Evolutionary conservation across 35 echinoderm and acorn worm species (phyloP).

Genomic region (Heliocidaris tuberculata): DNA sequence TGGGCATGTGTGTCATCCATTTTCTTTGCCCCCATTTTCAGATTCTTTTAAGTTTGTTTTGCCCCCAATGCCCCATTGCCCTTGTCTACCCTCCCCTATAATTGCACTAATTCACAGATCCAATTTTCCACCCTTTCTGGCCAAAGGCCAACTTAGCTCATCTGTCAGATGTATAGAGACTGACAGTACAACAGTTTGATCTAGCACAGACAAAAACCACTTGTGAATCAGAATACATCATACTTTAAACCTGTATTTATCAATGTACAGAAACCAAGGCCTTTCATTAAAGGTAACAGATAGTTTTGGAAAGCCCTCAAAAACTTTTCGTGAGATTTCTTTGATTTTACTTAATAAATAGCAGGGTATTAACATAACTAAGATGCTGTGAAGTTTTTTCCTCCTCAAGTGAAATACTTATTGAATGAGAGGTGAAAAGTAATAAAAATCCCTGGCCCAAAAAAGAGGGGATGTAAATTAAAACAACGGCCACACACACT

Average conservation of each 20-base stretch:
- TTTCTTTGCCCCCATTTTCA: background rate
- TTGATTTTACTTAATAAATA: too few species aligned
- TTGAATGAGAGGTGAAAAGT: too few species aligned
- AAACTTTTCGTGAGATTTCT: too few species aligned
- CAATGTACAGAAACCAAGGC: background rate
- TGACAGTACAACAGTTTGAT: background rate
- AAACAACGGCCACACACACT: too few species aligned
- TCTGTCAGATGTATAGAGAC: conserved; percentile 2
- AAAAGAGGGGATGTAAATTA: too few species aligned
- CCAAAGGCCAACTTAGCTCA: conserved; percentile 8
- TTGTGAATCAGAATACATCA: background rate
- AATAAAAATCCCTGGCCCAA: too few species aligned
- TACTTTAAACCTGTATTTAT: background rate
- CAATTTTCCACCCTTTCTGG: conserved; percentile 36
- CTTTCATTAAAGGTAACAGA: too few species aligned
- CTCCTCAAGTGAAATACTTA: too few species aligned
- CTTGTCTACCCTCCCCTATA: conserved; percentile 36
- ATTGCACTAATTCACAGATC: conserved; percentile 34
- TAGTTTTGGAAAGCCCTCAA: too few species aligned
- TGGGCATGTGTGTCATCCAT: background rate
- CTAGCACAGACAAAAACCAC: background rate
- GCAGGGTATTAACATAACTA: too few species aligned
- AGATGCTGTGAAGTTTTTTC: too few species aligned
- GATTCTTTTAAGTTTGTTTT: background rate
- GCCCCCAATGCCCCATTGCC: background rate